A percentile compares a stretch with the other conserved stretches of the same genome.
Conservation (phyloP, 2,888 invertebrate genomes). For the Lepidochitona cinerea region DNA sequence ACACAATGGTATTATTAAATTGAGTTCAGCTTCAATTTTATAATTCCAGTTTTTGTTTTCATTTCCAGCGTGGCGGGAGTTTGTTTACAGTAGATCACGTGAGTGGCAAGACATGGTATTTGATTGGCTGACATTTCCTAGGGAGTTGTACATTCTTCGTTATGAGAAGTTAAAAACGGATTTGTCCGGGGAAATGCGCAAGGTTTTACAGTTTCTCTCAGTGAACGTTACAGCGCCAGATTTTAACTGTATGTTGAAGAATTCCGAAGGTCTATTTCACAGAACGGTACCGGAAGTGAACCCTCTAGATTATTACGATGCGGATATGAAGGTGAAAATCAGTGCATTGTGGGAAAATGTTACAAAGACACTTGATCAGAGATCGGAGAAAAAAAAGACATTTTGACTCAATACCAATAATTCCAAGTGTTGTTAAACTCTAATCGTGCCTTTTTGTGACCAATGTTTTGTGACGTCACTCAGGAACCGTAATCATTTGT, state of each 20-base stretch:
- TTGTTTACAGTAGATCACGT: constrained; percentile 12
- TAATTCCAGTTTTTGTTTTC: neutral
- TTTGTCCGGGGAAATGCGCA: constrained; percentile 17
- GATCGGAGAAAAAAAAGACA: too few species aligned
- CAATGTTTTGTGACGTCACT: too few species aligned
- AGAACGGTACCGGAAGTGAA: neutral
- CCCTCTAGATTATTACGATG: neutral
- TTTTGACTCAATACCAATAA: too few species aligned
- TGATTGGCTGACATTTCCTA: constrained; percentile 37
- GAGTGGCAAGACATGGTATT: constrained; percentile 32
- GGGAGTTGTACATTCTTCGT: constrained; percentile 27
- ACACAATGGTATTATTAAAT: too few species aligned
- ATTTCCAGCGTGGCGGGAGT: constrained; percentile 35
- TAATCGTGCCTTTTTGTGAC: too few species aligned
- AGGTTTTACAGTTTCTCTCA: constrained; percentile 28
- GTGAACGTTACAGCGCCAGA: constrained; percentile 17
- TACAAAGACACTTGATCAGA: too few species aligned
- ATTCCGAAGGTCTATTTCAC: constrained; percentile 20
- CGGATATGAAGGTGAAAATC: neutral
- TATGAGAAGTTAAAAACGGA: constrained; percentile 26
- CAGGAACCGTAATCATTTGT: too few species aligned
- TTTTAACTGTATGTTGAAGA: constrained; percentile 29
- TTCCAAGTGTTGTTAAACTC: too few species aligned
- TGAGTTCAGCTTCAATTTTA: too few species aligned
- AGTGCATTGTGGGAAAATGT: neutral